Evolutionary conservation across 2,797 vertebrate species (phyloP).

Genomic region (Sarcophilus harrisii): DNA sequence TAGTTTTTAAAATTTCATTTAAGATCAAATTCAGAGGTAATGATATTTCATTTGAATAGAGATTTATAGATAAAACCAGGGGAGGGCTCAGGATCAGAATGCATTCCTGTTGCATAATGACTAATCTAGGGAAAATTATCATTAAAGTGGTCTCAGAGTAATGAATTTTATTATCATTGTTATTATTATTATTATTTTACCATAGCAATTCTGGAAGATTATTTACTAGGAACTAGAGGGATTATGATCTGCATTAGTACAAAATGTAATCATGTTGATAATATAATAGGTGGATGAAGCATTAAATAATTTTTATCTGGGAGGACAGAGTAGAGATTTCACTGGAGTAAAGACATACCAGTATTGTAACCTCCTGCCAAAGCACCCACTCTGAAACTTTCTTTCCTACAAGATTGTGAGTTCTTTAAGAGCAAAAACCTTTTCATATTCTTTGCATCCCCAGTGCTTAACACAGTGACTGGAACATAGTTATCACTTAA

Average conservation of each 20-base stretch:
- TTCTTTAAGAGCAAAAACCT: neutral
- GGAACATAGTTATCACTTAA: neutral
- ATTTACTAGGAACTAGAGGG: neutral
- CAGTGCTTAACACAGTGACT: neutral
- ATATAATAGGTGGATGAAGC: neutral
- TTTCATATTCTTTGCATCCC: neutral
- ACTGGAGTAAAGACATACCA: neutral
- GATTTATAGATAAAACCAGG: neutral
- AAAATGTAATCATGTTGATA: neutral
- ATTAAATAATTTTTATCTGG: neutral
- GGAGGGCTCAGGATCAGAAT: neutral
- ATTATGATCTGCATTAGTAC: neutral
- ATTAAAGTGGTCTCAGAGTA: neutral
- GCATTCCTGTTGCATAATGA: neutral
- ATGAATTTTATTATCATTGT: neutral
- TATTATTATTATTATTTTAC: neutral
- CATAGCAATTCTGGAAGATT: neutral
- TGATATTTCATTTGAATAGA: neutral
- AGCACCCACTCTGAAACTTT: neutral
- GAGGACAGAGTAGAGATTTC: neutral
- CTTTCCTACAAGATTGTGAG: neutral
- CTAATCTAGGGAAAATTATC: neutral
- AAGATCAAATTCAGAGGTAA: neutral
- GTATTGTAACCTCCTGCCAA: neutral
- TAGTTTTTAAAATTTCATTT: neutral